These are phyloP conservation scores for Butorides virescens DNA, from an alignment of 2,113 vertebrate genomes.

Conservation along the genomic window DNA sequence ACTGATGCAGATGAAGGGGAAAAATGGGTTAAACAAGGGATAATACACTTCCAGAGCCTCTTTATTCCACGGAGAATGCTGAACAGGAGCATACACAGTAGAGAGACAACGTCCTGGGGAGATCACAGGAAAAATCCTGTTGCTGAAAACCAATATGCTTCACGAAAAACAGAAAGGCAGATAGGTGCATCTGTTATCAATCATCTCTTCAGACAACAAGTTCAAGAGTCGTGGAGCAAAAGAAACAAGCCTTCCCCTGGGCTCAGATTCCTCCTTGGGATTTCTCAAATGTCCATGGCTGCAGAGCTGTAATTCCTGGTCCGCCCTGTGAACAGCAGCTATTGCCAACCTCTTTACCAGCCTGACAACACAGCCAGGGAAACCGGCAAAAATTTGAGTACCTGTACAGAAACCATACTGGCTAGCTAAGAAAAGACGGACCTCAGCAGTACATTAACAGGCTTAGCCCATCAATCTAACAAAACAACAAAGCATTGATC, in stretches of 20 bases:
- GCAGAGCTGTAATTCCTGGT: background rate
- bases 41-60: background rate
- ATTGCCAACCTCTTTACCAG: background rate
- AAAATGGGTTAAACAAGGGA: background rate
- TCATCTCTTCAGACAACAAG: constrained; percentile 11
- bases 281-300: background rate
- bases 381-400: background rate
- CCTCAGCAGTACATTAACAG: background rate
- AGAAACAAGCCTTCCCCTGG: constrained; percentile 7
- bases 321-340: background rate
- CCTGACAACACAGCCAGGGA: background rate
- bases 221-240: background rate
- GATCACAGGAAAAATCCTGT: constrained; percentile 18
- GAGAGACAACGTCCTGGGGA: background rate
- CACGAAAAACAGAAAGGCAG: constrained; percentile 16
- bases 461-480: background rate
- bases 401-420: background rate
- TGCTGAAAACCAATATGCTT: background rate
- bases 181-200: constrained; percentile 60
- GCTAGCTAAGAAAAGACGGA: background rate
- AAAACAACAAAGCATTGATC: background rate
- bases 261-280: constrained; percentile 37
- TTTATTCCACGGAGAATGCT: background rate
- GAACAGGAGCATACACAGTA: background rate
- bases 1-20: background rate